Base-by-base conservation (phyloP, 2,888 invertebrate genomes). In the Diarsia mendica region DNA sequence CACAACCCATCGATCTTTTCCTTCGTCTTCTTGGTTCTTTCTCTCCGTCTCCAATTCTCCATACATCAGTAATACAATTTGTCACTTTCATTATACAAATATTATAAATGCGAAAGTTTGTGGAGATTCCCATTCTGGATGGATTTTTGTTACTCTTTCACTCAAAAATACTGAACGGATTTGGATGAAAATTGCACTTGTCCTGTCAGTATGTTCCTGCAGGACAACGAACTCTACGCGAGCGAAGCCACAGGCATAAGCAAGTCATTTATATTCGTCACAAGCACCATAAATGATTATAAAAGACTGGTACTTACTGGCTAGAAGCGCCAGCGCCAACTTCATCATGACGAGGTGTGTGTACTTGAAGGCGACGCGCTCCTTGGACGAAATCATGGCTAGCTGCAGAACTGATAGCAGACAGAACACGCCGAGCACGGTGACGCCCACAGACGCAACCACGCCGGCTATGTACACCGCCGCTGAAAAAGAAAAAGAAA, bases 311-410 rank as follows among this genome's bases (percentile, higher is more conserved):
- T 78, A 97, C 97, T 97, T 93, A 98, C 98, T 98, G 87, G 98
- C 98, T 89, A 98, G 91, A 63, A 98, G 96, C 61, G 98, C 97
- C 84, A 98, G 95, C 72, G 98, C 97, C 84, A 98, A 97, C 96
- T 99, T 99, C 90, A 97, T 95, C 94, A 98, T 97, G 79, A 98
- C 97, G 70, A 98, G 97, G 83, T 97, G 96, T 82, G 98, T 97
- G 95, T 98, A 98, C 89, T 98, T 97, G 95, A 98, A 96, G 82
- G 98, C 97, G 81, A 98, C 98, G 90, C 97, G 97, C 92, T 98
- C 98, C 91, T 98, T 98, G 69, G 98, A 98, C 71, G 98, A 98
- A 90, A 98, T 97, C 98, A 98, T 98, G 83, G 98, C 98, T 85
- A 99, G 97, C 93, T 98, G 98, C 83, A 98, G 97, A 80, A 98